These are phyloP conservation scores for Teinopalpus imperialis DNA, from an alignment of 2,888 invertebrate species.

Conservation along the genomic window DNA sequence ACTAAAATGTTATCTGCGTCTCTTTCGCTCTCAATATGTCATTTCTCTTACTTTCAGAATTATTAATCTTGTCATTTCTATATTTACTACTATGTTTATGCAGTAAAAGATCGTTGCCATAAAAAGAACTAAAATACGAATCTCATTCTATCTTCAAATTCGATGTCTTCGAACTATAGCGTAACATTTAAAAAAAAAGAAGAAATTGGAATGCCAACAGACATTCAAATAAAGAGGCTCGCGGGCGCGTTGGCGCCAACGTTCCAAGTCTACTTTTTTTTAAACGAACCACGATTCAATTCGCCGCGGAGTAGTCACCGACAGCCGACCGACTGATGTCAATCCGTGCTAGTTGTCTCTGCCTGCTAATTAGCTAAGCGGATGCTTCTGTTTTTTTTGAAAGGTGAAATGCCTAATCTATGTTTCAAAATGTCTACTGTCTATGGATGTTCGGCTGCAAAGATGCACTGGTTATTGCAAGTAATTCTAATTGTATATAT, in stretches of 20 bases:
- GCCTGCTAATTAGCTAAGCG: conserved; percentile 33
- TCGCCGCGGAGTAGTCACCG: conserved; percentile 58
- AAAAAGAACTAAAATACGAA: conserved; percentile 29
- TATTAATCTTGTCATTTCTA: no score
- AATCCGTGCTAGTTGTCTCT: conserved; percentile 37
- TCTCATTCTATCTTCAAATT: conserved; percentile 19
- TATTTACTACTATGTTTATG: no score
- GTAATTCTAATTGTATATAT: no score
- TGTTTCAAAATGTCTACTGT: not conserved
- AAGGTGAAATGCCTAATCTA: conserved; percentile 16
- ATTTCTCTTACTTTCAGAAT: no score
- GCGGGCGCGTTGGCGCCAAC: conserved; percentile 76
- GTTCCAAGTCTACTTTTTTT: conserved; percentile 69
- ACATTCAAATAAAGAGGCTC: conserved; percentile 74
- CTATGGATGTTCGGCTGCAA: no score
- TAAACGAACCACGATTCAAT: conserved; percentile 65
- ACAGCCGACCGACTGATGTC: conserved; percentile 49
- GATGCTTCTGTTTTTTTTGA: conserved; percentile 39
- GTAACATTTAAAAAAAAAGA: conserved; percentile 46
- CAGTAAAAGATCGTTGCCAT: no score
- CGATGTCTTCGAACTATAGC: conserved; percentile 25
- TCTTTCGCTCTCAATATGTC: no score
- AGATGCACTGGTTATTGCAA: no score
- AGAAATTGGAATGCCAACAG: conserved; percentile 40
- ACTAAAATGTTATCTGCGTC: no score